Conservation (phyloP, 2,113 vertebrate genomes). For the Colius striatus region DNA sequence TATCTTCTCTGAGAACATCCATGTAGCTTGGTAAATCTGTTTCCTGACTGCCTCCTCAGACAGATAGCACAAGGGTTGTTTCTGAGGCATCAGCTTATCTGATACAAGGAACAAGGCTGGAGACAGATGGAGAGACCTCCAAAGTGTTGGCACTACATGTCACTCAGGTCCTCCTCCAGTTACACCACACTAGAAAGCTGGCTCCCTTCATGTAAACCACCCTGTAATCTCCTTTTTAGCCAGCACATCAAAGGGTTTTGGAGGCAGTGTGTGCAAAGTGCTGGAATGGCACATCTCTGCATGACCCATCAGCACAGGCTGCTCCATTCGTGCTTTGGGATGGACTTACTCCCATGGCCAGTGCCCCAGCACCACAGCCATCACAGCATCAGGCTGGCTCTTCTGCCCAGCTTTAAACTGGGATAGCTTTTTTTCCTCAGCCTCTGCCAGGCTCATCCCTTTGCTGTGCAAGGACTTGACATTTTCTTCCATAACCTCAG, state of each 20-base stretch:
- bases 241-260: background rate
- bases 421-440: background rate
- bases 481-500: background rate
- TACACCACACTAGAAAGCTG: background rate
- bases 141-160: background rate
- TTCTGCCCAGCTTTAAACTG: background rate
- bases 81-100: slow-evolving; percentile 32
- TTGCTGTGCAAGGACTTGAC: background rate
- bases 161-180: background rate
- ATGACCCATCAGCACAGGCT: background rate
- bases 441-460: background rate
- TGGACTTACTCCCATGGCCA: background rate
- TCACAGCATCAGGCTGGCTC: background rate
- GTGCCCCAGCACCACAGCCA: background rate
- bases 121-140: slow-evolving; percentile 15
- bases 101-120: slow-evolving; percentile 16
- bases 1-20: slow-evolving; percentile 17
- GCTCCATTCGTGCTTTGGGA: background rate
- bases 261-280: too few relatives aligned
- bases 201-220: background rate
- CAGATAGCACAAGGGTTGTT: background rate
- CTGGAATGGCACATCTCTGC: background rate
- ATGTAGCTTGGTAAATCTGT: slow-evolving; percentile 31
- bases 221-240: background rate
- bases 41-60: slow-evolving; percentile 24